Conservation (phyloP, 30 jellyfish, hydroid and myxozoan genomes). For the Cassiopea andromeda region DNA sequence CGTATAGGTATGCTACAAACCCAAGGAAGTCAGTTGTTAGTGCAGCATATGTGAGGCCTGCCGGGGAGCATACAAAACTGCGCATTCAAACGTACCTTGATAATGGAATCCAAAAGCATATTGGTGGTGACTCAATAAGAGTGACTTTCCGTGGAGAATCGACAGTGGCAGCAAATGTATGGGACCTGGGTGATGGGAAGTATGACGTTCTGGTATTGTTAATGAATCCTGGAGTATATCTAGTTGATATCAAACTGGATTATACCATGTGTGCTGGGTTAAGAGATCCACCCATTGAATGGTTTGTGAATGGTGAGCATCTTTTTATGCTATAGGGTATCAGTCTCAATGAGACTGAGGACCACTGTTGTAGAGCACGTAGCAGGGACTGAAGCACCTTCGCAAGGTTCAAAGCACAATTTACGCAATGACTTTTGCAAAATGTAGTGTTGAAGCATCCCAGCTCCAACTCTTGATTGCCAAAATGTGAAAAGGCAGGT, state of each 20-base stretch:
- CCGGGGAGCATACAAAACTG: conserved; percentile 79
- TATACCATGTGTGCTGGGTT: conserved; percentile 91
- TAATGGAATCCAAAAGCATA: conserved; percentile 64
- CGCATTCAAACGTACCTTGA: conserved; percentile 72
- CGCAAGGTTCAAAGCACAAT: too few relatives aligned
- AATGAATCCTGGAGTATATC: conserved; percentile 84
- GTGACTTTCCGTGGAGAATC: conserved; percentile 80
- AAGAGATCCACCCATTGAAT: conserved; percentile 93
- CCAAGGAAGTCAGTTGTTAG: conserved; percentile 64
- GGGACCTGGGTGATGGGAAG: conserved; percentile 86
- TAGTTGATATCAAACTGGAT: conserved; percentile 74
- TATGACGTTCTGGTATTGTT: conserved; percentile 87
- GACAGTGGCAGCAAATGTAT: conserved; percentile 82
- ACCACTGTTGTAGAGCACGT: too few relatives aligned
- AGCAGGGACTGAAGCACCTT: too few relatives aligned
- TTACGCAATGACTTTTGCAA: too few relatives aligned
- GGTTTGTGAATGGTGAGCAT: conserved; percentile 88
- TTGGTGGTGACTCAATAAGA: conserved; percentile 94
- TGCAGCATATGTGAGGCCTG: conserved; percentile 57
- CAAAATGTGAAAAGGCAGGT: too few relatives aligned
- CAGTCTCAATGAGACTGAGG: too few relatives aligned
- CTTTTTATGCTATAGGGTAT: too few relatives aligned
- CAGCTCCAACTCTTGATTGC: too few relatives aligned
- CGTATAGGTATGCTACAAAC: conserved; percentile 70
- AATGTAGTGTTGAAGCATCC: too few relatives aligned